Percentiles rank a stretch among this genome's conserved stretches.
Evolutionary conservation across 2,113 vertebrate species (phyloP).

Genomic region (Opisthocomus hoazin): DNA sequence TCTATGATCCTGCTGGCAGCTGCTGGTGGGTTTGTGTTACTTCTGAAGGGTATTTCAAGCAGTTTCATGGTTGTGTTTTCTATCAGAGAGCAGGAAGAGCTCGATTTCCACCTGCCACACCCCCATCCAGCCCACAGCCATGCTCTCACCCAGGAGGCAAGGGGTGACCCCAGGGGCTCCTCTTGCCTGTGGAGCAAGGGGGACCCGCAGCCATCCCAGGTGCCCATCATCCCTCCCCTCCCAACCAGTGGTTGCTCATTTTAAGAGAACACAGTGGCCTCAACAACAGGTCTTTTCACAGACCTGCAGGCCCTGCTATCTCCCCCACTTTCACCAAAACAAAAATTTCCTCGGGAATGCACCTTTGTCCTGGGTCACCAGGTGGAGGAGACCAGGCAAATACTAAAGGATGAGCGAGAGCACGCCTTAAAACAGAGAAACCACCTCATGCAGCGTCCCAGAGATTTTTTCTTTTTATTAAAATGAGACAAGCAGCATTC

Average conservation of each 20-base stretch:
- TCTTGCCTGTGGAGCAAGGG: not conserved
- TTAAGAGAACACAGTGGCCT: not conserved
- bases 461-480: not conserved
- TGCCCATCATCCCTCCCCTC: fast-evolving
- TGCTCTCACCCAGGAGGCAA: fast-evolving
- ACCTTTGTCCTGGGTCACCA: not conserved
- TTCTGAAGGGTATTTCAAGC: not conserved
- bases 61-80: not conserved
- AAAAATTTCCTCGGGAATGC: not conserved
- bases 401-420: not conserved
- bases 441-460: not conserved
- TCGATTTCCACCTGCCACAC: fast-evolving
- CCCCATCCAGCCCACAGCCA: not conserved
- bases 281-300: not conserved
- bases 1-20: not conserved
- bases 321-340: not conserved
- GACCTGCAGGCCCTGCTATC: not conserved
- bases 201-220: fast-evolving
- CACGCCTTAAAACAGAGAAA: not conserved
- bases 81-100: not conserved
- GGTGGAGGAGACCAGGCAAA: not conserved
- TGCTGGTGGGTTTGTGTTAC: not conserved
- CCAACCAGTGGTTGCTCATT: not conserved
- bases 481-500: conserved; percentile 5
- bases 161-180: not conserved